A percentile compares a stretch with the other conserved stretches of the same genome.
Conservation (phyloP, 1,140 invertebrate species). For the Pachyrhynchus sulphureomaculatus region DNA sequence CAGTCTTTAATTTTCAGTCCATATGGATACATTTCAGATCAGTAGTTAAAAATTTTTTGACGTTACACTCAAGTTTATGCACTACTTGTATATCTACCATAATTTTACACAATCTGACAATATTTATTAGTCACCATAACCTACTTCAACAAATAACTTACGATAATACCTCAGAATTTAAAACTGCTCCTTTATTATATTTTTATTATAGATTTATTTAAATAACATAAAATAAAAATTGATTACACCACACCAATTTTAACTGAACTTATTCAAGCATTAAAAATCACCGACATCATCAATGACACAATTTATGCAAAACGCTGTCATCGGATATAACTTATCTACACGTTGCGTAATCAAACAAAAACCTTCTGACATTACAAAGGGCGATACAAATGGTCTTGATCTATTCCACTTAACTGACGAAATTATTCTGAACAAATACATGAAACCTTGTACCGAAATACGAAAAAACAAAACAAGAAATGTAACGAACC, state of each 20-base stretch:
- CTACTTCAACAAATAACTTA: slow-evolving; percentile 11
- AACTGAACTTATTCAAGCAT: not conserved
- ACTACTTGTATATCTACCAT: not conserved
- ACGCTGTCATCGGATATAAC: slow-evolving; percentile 4
- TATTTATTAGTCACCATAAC: slow-evolving; percentile 4
- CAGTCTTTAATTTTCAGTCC: slow-evolving; percentile 16
- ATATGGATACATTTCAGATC: slow-evolving; percentile 16
- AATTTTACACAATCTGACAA: slow-evolving; percentile 1
- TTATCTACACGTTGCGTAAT: slow-evolving; percentile 4
- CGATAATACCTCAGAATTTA: slow-evolving; percentile 21
- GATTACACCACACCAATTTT: slow-evolving; percentile 23
- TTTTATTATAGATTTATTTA: slow-evolving; percentile 19
- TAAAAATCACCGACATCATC: not conserved
- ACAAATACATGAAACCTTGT: not conserved
- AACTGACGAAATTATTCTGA: slow-evolving; percentile 13
- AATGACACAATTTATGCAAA: slow-evolving; percentile 3
- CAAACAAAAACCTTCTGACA: slow-evolving; percentile 12
- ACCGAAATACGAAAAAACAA: slow-evolving; percentile 1
- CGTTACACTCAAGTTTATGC: slow-evolving; percentile 3
- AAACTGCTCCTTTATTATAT: slow-evolving; percentile 1
- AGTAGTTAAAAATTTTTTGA: slow-evolving; percentile 16
- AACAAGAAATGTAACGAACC: not conserved
- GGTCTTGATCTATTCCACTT: slow-evolving; percentile 10
- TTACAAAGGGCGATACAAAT: slow-evolving; percentile 2
- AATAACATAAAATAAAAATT: slow-evolving; percentile 17